A percentile compares a stretch with the other conserved stretches of the same genome.
phyloP scores from a whole-genome alignment of 2,888 invertebrate genomes.

The Morpho achilles region DNA sequence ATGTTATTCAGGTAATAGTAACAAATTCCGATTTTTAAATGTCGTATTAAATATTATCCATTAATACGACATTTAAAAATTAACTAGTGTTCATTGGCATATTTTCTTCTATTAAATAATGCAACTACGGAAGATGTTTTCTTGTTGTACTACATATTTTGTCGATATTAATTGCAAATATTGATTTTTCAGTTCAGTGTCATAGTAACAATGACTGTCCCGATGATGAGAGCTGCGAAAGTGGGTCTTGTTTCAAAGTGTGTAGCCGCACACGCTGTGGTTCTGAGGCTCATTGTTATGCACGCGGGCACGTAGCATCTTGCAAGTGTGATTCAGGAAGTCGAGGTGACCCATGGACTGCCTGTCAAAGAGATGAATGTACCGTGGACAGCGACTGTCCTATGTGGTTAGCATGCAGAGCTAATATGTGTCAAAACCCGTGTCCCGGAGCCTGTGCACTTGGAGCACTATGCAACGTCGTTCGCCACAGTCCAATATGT shows the following conservation, averaged over 20 bases:
- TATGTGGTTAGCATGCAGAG: constrained; percentile 87
- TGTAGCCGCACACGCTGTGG: constrained; percentile 91
- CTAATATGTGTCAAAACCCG: constrained; percentile 89
- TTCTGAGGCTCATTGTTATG: constrained; percentile 85
- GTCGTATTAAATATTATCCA: no score
- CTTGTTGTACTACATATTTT: not conserved
- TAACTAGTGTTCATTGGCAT: no score
- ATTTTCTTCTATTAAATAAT: no score
- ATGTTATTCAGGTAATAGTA: constrained; percentile 83
- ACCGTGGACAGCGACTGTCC: constrained; percentile 87
- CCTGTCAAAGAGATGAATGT: constrained; percentile 89
- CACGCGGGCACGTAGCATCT: constrained; percentile 87
- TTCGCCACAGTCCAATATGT: constrained; percentile 87
- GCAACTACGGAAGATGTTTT: not conserved
- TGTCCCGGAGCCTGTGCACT: constrained; percentile 91
- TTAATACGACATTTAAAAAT: no score
- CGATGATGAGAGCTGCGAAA: constrained; percentile 88
- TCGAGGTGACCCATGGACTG: constrained; percentile 88
- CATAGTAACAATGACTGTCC: constrained; percentile 91
- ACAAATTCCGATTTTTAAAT: no score
- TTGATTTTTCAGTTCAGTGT: constrained; percentile 84
- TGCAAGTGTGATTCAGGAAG: constrained; percentile 88
- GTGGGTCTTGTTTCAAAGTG: constrained; percentile 88
- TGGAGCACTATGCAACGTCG: constrained; percentile 86
- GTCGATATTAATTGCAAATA: not conserved